Evolutionary conservation across 2,888 invertebrate species (phyloP), one percentile per base, ranked within the genome.

Genomic region (Heterodera filipjevi): DNA sequence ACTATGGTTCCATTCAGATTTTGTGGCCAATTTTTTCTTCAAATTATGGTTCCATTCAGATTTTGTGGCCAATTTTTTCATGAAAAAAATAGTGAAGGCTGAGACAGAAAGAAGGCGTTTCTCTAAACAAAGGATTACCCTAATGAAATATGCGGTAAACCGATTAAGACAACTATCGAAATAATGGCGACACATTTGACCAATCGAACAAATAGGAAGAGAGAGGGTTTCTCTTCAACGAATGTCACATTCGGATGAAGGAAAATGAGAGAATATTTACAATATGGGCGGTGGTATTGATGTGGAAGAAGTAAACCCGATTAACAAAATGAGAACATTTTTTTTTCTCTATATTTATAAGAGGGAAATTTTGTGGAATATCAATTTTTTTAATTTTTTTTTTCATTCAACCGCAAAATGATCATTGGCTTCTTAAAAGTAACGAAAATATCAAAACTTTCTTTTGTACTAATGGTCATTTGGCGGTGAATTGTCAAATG

Each of bases 71-170:
- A 19, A 49, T 14, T 14, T 3, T 19, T 19, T 49, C 19, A 59
- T 8, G n/a, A 22, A 59, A 8, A 27, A 22, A 22, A 59, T 19
- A 12, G 59, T 6, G 27, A 59, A 59, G 59, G 59, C 59, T 59
- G 59, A 12, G 6, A 6, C n/a, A 59, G 59, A 59, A 27, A 59
- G 27, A 59, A 59, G 59, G 59, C 59, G 16, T 59, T 59, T n/a
- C n/a, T 59, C 59, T 59, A 59, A 59, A 59, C 59, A 59, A 59
- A 59, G 12, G 59, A 59, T 59, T 49, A 59, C 59, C 59, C 59
- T 59, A 59, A 27, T 49, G 14, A 6, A 27, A 59, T 19, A 53
- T 59, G n/a, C n/a, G n/a, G n/a, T 8, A 27, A 53, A 59, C 39
- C 39, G n/a, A 12, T 59, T 53, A 59, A 59, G 59, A 59, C 59